Evolutionary conservation across 1,140 invertebrate species (phyloP), one percentile per base, ranked within the genome.

Genomic region (Coboldia fuscipes): DNA sequence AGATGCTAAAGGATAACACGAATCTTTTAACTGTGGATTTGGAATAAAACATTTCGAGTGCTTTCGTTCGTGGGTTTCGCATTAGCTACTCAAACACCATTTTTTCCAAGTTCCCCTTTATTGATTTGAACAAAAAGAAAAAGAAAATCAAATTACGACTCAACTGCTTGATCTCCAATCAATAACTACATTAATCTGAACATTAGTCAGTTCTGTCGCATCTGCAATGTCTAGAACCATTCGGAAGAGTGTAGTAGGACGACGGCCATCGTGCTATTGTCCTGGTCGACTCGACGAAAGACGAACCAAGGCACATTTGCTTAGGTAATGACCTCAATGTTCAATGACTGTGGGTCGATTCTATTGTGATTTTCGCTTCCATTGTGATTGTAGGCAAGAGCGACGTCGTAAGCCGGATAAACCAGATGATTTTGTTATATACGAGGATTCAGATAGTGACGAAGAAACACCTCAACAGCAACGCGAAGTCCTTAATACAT

Each of bases 391-490:
- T 45, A 61, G 67, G 43, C 45, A 70, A 42, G 78, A 84, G 48
- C 65, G 74, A 42, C 63, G 76, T 28, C 54, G 77, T 23, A 81
- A 81, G 46, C 74, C 78, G 2, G 81, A 85, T 37, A 85, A 84
- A 42, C 79, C 78, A 0, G 82, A 86, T 51, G 81, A 85, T 56
- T 86, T 86, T 54, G 76, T 85, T 3, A 77, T 74, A 39, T 85
- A 86, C 46, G 79, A 82, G 32, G 78, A 82, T 38, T 79, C 76
- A 39, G 81, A 84, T 35, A 80, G 79, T 37, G 80, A 84, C 39
- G 75, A 81, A 39, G 77, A 81, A 36, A 72, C 71, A 22, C 60
- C 68, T 3, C 61, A 64, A 26, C 67, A 75, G 45, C 68, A 75
- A 43, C 68, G 70, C 37, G 69, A 72, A 40, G 71, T 74, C 38